Percentiles rank a stretch among this genome's conserved stretches.
Evolutionary conservation across 2,113 vertebrate species (phyloP).

Genomic region (Pionites leucogaster): DNA sequence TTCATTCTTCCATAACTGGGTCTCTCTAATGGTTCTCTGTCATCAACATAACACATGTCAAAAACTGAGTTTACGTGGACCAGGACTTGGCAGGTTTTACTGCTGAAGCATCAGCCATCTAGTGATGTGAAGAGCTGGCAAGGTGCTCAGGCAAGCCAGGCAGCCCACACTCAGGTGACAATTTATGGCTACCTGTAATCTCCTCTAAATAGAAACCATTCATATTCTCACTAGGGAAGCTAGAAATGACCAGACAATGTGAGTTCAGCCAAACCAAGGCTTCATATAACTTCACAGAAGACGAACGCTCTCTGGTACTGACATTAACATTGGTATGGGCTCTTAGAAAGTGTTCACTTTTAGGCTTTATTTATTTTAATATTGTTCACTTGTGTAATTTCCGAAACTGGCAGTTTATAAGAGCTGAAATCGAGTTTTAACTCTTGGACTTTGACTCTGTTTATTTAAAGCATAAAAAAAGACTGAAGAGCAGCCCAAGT

Average conservation of each 20-base stretch:
- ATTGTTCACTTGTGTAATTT: conserved; percentile 20
- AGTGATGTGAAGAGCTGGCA: conserved; percentile 33
- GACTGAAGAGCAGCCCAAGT: neutral
- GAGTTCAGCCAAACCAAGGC: conserved; percentile 66
- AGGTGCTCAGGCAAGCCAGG: neutral
- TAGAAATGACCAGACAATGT: conserved; percentile 49
- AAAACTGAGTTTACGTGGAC: conserved; percentile 41
- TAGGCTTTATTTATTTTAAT: conserved; percentile 32
- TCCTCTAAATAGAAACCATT: conserved; percentile 62
- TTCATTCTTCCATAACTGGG: conserved; percentile 44
- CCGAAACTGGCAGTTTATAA: conserved; percentile 14
- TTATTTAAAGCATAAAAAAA: conserved; percentile 15
- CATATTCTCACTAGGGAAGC: conserved; percentile 48
- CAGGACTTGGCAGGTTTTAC: conserved; percentile 24
- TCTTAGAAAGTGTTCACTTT: neutral
- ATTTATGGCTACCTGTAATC: conserved; percentile 68
- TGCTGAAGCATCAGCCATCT: neutral
- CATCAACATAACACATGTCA: conserved; percentile 64
- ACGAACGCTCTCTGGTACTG: conserved; percentile 32
- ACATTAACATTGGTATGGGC: conserved; percentile 25
- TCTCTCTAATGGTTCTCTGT: neutral
- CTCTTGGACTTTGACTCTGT: conserved; percentile 27
- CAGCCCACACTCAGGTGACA: conserved; percentile 55
- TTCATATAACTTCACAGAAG: conserved; percentile 37
- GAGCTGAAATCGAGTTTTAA: conserved; percentile 1